Conservation (phyloP, 1,140 invertebrate genomes). For the Phocides pigmalion region DNA sequence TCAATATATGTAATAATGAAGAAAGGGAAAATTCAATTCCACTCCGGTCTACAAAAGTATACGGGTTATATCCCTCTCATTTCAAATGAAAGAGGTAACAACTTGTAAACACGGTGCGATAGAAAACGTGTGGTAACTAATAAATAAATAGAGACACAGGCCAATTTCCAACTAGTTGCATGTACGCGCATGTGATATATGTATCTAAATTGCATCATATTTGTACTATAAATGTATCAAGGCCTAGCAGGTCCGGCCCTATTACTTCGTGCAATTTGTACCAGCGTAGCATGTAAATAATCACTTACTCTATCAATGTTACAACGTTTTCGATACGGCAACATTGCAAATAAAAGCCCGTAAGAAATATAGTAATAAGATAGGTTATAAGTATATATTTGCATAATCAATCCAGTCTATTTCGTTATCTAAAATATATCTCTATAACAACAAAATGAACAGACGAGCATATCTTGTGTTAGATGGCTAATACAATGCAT, state of each 20-base stretch:
- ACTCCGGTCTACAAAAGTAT: too few relatives aligned
- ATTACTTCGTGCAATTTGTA: constrained; percentile 27
- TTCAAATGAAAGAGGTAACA: background rate
- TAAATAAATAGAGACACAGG: background rate
- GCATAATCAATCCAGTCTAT: too few relatives aligned
- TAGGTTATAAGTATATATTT: too few relatives aligned
- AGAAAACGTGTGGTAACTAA: background rate
- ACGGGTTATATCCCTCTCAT: background rate
- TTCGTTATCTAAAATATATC: too few relatives aligned
- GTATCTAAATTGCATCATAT: constrained; percentile 26
- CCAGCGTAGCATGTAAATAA: constrained; percentile 25
- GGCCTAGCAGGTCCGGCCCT: constrained; percentile 24
- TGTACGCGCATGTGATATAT: constrained; percentile 19
- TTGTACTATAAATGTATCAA: constrained; percentile 30
- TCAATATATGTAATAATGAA: too few relatives aligned
- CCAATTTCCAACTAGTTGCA: background rate
- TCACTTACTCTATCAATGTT: constrained; percentile 21
- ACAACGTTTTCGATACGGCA: constrained; percentile 24
- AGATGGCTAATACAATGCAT: too few relatives aligned
- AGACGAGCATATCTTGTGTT: too few relatives aligned
- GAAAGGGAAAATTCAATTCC: too few relatives aligned
- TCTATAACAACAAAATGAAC: too few relatives aligned
- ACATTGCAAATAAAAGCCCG: constrained; percentile 1
- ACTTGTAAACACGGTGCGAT: background rate
- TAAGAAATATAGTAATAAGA: background rate